These are phyloP conservation scores for Dolichopus griseipennis DNA, from an alignment of 2,888 invertebrate species.

Conservation along the genomic window DNA sequence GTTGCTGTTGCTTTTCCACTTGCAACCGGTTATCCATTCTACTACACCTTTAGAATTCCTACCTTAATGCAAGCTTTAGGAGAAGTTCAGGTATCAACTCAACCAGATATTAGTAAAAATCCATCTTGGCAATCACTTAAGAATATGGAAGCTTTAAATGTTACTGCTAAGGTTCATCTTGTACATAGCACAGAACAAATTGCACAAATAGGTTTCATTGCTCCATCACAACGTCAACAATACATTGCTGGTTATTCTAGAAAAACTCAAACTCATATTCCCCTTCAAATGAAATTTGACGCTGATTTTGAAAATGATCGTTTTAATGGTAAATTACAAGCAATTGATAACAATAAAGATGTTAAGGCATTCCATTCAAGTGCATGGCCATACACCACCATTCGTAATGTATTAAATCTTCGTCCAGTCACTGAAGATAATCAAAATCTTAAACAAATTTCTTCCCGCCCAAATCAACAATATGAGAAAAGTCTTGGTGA, in stretches of 20 bases:
- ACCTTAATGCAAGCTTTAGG: conserved; percentile 48
- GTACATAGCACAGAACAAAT: conserved; percentile 50
- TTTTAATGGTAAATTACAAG: conserved; percentile 45
- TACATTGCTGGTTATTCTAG: conserved; percentile 54
- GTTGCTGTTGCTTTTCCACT: conserved; percentile 59
- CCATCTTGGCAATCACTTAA: conserved; percentile 18
- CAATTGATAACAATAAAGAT: conserved; percentile 45
- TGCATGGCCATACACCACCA: conserved; percentile 55
- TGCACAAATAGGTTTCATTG: conserved; percentile 55
- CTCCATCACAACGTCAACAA: conserved; percentile 50
- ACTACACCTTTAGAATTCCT: conserved; percentile 54
- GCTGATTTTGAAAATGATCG: conserved; percentile 45
- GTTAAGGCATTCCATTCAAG: conserved; percentile 51
- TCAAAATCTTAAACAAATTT: conserved; percentile 44
- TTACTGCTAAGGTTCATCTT: conserved; percentile 46
- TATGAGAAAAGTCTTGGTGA: conserved; percentile 44
- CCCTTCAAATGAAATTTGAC: conserved; percentile 45
- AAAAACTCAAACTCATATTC: conserved; percentile 51
- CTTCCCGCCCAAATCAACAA: conserved; percentile 37
- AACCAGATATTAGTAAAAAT: conserved; percentile 23
- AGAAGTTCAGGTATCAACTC: conserved; percentile 41
- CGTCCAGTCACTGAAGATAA: conserved; percentile 46
- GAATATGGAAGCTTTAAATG: conserved; percentile 35
- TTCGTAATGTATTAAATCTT: conserved; percentile 49
- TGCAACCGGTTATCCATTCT: conserved; percentile 60